Conservation (phyloP, 2,113 vertebrate species). For the Danionella cerebrum region DNA sequence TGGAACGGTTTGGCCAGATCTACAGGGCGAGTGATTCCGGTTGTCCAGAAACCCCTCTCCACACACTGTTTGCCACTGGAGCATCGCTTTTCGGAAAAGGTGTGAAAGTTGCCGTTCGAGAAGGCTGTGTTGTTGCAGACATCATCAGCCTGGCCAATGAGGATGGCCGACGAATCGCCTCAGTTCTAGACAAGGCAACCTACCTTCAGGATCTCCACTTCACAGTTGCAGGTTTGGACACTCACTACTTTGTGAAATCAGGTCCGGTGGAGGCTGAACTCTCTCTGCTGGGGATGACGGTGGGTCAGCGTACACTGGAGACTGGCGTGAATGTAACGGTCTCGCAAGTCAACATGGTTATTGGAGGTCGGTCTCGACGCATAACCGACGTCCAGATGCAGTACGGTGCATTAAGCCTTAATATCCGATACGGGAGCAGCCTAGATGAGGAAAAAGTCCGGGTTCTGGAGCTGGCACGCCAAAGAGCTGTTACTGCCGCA, state of each 20-base stretch:
- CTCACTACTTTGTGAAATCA: constrained; percentile 90
- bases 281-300: constrained; percentile 86
- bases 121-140: constrained; percentile 81
- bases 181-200: constrained; percentile 81
- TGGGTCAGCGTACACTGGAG: constrained; percentile 86
- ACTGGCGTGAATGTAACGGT: constrained; percentile 93
- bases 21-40: constrained; percentile 79
- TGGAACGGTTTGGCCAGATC: constrained; percentile 87
- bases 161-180: constrained; percentile 84
- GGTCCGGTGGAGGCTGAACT: constrained; percentile 82
- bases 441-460: constrained; percentile 87
- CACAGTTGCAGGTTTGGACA: constrained; percentile 83
- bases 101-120: constrained; percentile 88
- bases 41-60: constrained; percentile 71
- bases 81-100: constrained; percentile 90
- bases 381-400: constrained; percentile 93
- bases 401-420: constrained; percentile 73
- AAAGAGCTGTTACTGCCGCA: constrained; percentile 78
- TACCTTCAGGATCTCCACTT: constrained; percentile 91
- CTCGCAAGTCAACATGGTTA: constrained; percentile 88
- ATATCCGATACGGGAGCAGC: constrained; percentile 87
- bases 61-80: constrained; percentile 74
- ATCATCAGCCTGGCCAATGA: constrained; percentile 92
- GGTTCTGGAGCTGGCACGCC: constrained; percentile 83
- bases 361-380: constrained; percentile 88